Conservation (phyloP, 2,797 vertebrate species). For the Schizothorax lantsangensis region DNA sequence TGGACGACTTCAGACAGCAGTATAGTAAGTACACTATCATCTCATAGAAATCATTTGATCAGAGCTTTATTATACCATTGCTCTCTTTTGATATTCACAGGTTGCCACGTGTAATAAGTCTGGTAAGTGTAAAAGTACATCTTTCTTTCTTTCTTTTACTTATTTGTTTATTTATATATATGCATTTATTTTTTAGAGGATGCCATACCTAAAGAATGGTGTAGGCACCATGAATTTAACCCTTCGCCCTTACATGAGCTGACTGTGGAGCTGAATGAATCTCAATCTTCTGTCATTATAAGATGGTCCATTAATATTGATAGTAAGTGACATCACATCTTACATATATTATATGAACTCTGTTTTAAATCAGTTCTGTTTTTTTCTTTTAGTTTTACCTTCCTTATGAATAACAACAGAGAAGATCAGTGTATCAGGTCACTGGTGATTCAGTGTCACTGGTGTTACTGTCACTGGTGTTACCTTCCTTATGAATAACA, state of each 20-base stretch:
- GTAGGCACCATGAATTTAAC: fast-evolving
- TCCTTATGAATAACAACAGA: too few relatives aligned
- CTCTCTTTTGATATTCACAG: slow-evolving; percentile 5
- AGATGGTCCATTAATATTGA: slow-evolving; percentile 82
- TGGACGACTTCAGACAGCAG: background rate
- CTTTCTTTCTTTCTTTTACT: background rate
- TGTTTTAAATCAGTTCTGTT: background rate
- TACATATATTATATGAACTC: background rate
- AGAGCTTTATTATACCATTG: background rate
- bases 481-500: too few relatives aligned
- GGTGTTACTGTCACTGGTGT: too few relatives aligned
- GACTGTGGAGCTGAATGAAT: background rate
- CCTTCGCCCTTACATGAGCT: slow-evolving; percentile 72
- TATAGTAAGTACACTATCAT: slow-evolving; percentile 32
- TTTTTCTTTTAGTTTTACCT: background rate
- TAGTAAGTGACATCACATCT: slow-evolving; percentile 67
- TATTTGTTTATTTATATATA: background rate
- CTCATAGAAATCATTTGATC: background rate
- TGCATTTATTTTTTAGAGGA: background rate
- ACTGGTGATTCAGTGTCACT: too few relatives aligned
- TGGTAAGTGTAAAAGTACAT: slow-evolving; percentile 20
- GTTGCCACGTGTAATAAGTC: background rate
- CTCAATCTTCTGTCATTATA: slow-evolving; percentile 70
- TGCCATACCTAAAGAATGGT: slow-evolving; percentile 51
- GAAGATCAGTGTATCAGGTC: too few relatives aligned